These are phyloP conservation scores for Ctenicera cuprea DNA, from an alignment of 2,888 invertebrate species.

Conservation along the genomic window DNA sequence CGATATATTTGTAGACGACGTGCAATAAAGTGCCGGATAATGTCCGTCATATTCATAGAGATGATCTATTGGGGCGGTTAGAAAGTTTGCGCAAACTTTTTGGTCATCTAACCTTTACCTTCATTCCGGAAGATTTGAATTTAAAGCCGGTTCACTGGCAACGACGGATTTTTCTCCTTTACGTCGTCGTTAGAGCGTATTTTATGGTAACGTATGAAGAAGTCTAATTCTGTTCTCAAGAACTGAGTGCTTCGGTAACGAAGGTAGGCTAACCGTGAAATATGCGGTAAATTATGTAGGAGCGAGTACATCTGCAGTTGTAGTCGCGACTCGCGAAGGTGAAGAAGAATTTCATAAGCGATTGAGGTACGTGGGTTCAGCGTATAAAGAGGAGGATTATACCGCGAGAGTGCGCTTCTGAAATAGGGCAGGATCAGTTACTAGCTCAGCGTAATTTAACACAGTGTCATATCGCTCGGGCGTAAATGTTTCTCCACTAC, in stretches of 20 bases:
- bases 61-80: conserved; percentile 30
- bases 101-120: conserved; percentile 30
- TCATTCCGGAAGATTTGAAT: conserved; percentile 28
- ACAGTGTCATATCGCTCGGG: conserved; percentile 61
- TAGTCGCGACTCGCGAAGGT: conserved; percentile 46
- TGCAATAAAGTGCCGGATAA: conserved; percentile 40
- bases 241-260: conserved; percentile 37
- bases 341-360: conserved; percentile 50
- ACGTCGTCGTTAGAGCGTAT: conserved; percentile 15
- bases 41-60: conserved; percentile 30
- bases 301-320: conserved; percentile 48
- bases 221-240: conserved; percentile 42
- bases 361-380: conserved; percentile 49
- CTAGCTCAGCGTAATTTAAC: conserved; percentile 63
- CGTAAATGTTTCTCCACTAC: conserved; percentile 62
- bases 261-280: conserved; percentile 48
- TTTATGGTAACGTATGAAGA: conserved; percentile 42
- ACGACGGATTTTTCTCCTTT: conserved; percentile 4
- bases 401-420: conserved; percentile 57
- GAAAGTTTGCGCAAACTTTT: conserved; percentile 23
- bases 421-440: conserved; percentile 62
- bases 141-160: conserved; percentile 20
- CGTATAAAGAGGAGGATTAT: conserved; percentile 55
- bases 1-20: conserved; percentile 44
- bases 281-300: conserved; percentile 48